These are phyloP conservation scores for Parasteatoda lunata DNA, from an alignment of 2,888 invertebrate genomes.

Conservation along the genomic window DNA sequence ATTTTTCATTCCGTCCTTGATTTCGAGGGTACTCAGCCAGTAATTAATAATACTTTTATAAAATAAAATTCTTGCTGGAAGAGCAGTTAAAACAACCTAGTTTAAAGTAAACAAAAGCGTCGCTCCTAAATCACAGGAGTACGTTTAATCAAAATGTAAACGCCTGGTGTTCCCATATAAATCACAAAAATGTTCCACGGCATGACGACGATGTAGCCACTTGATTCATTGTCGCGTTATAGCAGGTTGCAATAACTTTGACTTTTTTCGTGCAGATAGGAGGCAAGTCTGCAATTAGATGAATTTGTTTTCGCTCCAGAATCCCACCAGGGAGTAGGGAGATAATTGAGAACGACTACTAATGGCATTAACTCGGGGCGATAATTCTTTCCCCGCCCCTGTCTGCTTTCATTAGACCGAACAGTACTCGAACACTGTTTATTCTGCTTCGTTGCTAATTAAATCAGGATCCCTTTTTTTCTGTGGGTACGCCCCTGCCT, in stretches of 20 bases:
- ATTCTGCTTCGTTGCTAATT: conserved; percentile 41
- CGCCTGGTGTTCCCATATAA: too few species aligned
- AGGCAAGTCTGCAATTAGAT: conserved; percentile 39
- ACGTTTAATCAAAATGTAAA: too few species aligned
- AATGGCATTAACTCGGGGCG: conserved; percentile 43
- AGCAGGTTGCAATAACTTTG: conserved; percentile 8
- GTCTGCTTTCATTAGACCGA: conserved; percentile 38
- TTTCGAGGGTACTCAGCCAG: too few species aligned
- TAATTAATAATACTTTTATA: too few species aligned
- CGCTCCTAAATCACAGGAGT: too few species aligned
- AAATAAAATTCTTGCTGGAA: too few species aligned
- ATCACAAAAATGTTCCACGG: background rate
- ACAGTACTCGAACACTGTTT: conserved; percentile 40
- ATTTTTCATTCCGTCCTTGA: too few species aligned
- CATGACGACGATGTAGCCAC: background rate
- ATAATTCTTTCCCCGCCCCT: conserved; percentile 12
- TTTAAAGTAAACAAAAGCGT: too few species aligned
- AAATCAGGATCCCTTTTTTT: conserved; percentile 33
- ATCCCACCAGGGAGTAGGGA: conserved; percentile 4
- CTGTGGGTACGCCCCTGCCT: background rate
- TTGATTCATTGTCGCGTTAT: background rate
- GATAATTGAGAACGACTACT: conserved; percentile 52
- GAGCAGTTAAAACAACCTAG: too few species aligned
- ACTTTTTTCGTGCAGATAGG: conserved; percentile 4
- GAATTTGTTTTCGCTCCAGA: conserved; percentile 19